Base-by-base conservation (phyloP, 1,140 invertebrate species). In the Panagrolaimus sp. region DNA sequence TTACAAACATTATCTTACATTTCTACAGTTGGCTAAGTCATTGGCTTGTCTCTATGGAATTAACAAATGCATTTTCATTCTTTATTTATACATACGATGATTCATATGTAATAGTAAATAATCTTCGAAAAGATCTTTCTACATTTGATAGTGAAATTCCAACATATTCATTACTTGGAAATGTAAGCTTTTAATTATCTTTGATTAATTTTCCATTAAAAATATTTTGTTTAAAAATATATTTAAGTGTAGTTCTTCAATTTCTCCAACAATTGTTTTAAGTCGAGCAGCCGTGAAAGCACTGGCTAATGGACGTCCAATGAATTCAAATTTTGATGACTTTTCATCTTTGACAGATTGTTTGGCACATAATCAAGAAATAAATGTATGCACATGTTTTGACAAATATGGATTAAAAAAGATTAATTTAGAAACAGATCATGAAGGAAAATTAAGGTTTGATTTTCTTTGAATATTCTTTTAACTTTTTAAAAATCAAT, bases 11-110 rank as follows among this genome's bases (percentile, higher is more conserved):
- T 7, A 38, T 57, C 2, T n/a, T 0, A 23, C 14, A 8, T 11
- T 57, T 13, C 1, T 57, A 20, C 11, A 57, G 51, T 57, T 57
- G 51, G 51, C 51, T 57, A 11, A 57, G 51, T 57, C 51, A 57
- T 27, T 57, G 51, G 51, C 11, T 57, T 23, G 51, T 57, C 1
- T 57, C 51, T 1, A 57, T 57, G 27, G 51, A 20, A 25, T 9
- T 20, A n/a, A 27, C 51, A 13, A 27, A 57, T 11, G 51, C 11
- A 20, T 57, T 57, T 27, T 20, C 20, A 25, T 57, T 57, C 20
- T 57, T 20, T 27, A 57, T 57, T 57, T 57, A 20, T 11, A 57
- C 51, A n/a, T 57, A 20, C 20, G 51, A 57, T 27, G 27, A 20
- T 20, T 13, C 51, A 20, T 57, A 57, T 27, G 20, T 57, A 16